Evolutionary conservation across 2,888 invertebrate species (phyloP).

Genomic region (Archips crataeganus): DNA sequence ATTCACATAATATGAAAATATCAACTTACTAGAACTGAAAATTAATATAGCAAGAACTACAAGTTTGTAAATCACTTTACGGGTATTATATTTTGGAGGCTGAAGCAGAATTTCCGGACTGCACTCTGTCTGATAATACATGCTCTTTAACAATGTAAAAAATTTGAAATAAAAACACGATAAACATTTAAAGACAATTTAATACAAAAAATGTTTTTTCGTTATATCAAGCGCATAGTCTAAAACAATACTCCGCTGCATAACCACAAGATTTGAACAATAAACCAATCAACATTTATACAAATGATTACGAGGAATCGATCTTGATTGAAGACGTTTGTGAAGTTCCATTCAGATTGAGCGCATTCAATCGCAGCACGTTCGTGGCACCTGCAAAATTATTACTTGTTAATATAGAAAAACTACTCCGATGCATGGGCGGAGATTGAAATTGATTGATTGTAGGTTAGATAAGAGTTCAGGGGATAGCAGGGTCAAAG

Average conservation of each 20-base stretch:
- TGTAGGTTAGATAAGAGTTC: no score
- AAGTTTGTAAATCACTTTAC: neutral
- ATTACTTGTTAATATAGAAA: neutral
- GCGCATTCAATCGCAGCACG: slow-evolving; percentile 29
- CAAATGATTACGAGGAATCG: slow-evolving; percentile 42
- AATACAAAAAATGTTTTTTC: slow-evolving; percentile 13
- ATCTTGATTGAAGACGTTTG: slow-evolving; percentile 44
- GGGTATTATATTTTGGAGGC: neutral
- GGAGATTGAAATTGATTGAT: no score
- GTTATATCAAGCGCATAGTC: slow-evolving; percentile 1
- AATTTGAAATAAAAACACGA: neutral
- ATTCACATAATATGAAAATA: neutral
- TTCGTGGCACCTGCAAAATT: slow-evolving; percentile 13
- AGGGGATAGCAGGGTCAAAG: no score
- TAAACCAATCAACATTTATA: slow-evolving; percentile 43
- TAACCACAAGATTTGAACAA: slow-evolving; percentile 42
- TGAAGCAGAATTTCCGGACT: neutral
- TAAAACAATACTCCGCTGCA: neutral
- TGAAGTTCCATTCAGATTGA: slow-evolving; percentile 38
- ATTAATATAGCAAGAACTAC: neutral
- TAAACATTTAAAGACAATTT: neutral
- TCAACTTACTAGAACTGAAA: neutral
- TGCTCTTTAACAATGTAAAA: slow-evolving; percentile 18
- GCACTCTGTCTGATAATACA: neutral
- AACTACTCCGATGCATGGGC: neutral